A percentile compares a stretch with the other conserved stretches of the same genome.
These are phyloP conservation scores for Archips xylosteana DNA, from an alignment of 2,888 invertebrate genomes.

Conservation along the genomic window DNA sequence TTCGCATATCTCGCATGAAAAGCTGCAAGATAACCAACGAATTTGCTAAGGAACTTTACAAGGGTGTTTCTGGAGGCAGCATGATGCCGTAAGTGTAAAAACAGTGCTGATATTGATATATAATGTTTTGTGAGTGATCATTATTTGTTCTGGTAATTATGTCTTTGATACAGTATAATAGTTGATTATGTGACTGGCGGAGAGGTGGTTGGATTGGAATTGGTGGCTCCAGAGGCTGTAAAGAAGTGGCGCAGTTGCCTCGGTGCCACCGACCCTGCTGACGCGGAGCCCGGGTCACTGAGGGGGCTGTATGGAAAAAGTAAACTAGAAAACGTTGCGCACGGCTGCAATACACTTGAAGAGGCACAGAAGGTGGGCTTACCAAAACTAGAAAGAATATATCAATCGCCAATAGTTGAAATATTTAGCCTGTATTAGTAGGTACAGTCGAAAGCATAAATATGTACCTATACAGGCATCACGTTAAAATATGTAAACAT, in stretches of 20 bases:
- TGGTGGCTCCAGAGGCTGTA: constrained; percentile 89
- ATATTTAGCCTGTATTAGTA: too few relatives aligned
- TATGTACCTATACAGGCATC: too few relatives aligned
- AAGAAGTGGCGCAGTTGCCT: constrained; percentile 87
- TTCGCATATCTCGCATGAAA: constrained; percentile 89
- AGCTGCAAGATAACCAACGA: constrained; percentile 90
- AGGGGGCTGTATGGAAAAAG: constrained; percentile 89
- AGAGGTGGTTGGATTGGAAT: constrained; percentile 90
- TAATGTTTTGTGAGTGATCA: not conserved
- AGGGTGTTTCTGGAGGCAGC: constrained; percentile 82
- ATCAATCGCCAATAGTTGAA: too few relatives aligned
- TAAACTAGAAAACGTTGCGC: constrained; percentile 88
- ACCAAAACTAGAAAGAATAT: not conserved
- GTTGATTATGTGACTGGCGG: constrained; percentile 89
- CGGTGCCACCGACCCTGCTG: constrained; percentile 87
- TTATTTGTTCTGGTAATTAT: not conserved
- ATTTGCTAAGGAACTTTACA: constrained; percentile 88
- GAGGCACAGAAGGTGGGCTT: constrained; percentile 78
- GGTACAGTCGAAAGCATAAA: too few relatives aligned
- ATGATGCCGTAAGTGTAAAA: constrained; percentile 85
- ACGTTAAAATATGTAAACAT: too few relatives aligned
- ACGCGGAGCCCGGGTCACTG: constrained; percentile 87
- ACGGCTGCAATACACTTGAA: constrained; percentile 87
- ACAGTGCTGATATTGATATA: not conserved
- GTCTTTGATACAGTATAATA: constrained; percentile 68